phyloP scores from a whole-genome alignment of 1,140 invertebrate genomes.

The Yoshiicerus persimilis region DNA sequence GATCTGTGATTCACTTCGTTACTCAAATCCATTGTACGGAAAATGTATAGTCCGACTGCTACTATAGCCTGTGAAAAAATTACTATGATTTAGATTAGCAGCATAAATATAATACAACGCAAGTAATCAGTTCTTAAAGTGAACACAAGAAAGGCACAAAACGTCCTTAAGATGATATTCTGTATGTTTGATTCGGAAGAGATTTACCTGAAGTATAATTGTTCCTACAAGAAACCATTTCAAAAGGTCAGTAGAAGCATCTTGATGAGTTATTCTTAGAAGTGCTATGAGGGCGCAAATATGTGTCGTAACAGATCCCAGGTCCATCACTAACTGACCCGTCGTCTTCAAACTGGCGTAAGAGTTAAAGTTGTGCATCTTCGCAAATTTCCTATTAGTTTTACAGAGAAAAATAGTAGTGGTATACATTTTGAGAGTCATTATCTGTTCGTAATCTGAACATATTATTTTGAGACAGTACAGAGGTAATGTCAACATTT shows the following conservation, averaged over 20 bases:
- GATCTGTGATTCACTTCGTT: neutral
- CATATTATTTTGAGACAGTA: too few species aligned
- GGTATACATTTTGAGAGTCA: too few species aligned
- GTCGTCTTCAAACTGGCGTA: slow-evolving; percentile 34
- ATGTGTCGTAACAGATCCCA: slow-evolving; percentile 33
- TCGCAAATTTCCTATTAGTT: too few species aligned
- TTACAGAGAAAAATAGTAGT: too few species aligned
- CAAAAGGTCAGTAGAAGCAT: neutral
- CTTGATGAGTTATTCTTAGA: neutral
- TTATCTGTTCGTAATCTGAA: too few species aligned
- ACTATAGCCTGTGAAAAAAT: neutral
- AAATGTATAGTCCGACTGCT: slow-evolving; percentile 29
- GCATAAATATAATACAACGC: too few species aligned
- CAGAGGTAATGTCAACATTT: too few species aligned
- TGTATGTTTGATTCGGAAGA: neutral
- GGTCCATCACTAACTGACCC: slow-evolving; percentile 31
- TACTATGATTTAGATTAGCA: neutral
- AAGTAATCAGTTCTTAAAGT: neutral
- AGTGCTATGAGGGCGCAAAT: slow-evolving; percentile 21
- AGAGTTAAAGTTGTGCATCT: neutral
- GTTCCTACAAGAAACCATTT: slow-evolving; percentile 30
- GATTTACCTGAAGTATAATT: slow-evolving; percentile 33
- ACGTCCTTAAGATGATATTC: neutral
- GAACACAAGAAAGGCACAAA: neutral
- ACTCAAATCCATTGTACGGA: slow-evolving; percentile 27